These are phyloP conservation scores for Teleopsis dalmanni DNA, from an alignment of 1,140 invertebrate genomes.

Conservation along the genomic window DNA sequence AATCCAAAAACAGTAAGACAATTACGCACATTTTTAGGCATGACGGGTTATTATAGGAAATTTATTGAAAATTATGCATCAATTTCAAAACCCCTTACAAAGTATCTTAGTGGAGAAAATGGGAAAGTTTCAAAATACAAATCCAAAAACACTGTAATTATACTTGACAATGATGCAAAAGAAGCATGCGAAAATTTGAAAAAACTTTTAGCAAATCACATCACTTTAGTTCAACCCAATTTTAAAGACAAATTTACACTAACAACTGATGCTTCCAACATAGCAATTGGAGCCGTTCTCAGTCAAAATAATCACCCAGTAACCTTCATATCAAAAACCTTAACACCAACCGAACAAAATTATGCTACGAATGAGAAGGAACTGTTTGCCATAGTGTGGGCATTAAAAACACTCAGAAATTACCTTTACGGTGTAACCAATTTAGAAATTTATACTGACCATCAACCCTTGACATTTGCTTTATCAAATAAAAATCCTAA, in stretches of 20 bases:
- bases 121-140: conserved; percentile 9
- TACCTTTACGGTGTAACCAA: conserved; percentile 39
- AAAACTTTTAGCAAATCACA: conserved; percentile 16
- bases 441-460: conserved; percentile 49
- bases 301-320: conserved; percentile 14
- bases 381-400: conserved; percentile 10
- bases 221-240: conserved; percentile 24
- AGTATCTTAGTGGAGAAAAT: conserved; percentile 10
- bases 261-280: conserved; percentile 14
- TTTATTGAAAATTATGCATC: conserved; percentile 20
- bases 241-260: conserved; percentile 15
- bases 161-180: conserved; percentile 6
- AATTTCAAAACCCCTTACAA: conserved; percentile 16
- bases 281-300: conserved; percentile 12
- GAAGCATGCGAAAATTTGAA: conserved; percentile 8
- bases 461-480: conserved; percentile 40
- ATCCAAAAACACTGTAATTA: conserved; percentile 21
- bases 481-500: conserved; percentile 2
- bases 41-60: conserved; percentile 30
- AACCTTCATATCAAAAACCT: conserved; percentile 14
- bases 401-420: conserved; percentile 12
- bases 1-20: conserved; percentile 19
- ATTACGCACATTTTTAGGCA: conserved; percentile 23
- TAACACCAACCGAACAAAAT: conserved; percentile 38
- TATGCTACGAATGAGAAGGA: conserved; percentile 37